A percentile compares a stretch with the other conserved stretches of the same genome.
Evolutionary conservation across 1,140 invertebrate genomes (phyloP).

Genomic region (Copidosoma floridanum): DNA sequence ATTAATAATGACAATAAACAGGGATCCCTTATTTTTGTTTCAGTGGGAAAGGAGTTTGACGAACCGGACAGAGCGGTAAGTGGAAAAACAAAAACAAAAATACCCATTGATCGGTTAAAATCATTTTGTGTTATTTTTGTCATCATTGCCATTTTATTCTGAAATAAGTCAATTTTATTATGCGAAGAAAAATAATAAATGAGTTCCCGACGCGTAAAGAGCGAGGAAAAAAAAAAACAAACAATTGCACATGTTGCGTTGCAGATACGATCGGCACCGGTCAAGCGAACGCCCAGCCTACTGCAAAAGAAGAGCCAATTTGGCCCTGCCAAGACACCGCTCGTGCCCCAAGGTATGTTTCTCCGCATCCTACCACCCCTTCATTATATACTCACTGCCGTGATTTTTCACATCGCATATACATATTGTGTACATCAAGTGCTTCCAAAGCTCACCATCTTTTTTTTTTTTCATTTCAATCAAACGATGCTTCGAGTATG

Average conservation of each 20-base stretch:
- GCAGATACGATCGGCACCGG: constrained; percentile 49
- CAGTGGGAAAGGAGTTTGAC: constrained; percentile 48
- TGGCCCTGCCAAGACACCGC: constrained; percentile 44
- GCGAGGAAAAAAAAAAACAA: too few species aligned
- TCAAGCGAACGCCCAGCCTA: constrained; percentile 42
- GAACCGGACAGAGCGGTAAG: constrained; percentile 51
- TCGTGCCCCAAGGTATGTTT: constrained; percentile 39
- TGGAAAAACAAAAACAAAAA: constrained; percentile 4
- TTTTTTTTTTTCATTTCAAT: too few species aligned
- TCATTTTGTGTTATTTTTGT: background rate
- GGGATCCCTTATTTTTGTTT: constrained; percentile 29
- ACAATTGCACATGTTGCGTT: background rate
- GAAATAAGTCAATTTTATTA: background rate
- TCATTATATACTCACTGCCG: background rate
- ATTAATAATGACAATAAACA: too few species aligned
- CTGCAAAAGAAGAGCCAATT: constrained; percentile 47
- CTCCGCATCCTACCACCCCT: background rate
- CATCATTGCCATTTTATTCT: background rate
- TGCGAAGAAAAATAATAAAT: background rate
- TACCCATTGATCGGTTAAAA: too few species aligned
- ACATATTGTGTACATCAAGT: too few species aligned
- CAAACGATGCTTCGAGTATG: too few species aligned
- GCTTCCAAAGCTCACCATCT: too few species aligned
- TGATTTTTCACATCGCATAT: background rate
- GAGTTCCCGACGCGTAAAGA: background rate